These are phyloP conservation scores for Sparidentex hasta DNA, from an alignment of 2,797 vertebrate species.

Conservation along the genomic window DNA sequence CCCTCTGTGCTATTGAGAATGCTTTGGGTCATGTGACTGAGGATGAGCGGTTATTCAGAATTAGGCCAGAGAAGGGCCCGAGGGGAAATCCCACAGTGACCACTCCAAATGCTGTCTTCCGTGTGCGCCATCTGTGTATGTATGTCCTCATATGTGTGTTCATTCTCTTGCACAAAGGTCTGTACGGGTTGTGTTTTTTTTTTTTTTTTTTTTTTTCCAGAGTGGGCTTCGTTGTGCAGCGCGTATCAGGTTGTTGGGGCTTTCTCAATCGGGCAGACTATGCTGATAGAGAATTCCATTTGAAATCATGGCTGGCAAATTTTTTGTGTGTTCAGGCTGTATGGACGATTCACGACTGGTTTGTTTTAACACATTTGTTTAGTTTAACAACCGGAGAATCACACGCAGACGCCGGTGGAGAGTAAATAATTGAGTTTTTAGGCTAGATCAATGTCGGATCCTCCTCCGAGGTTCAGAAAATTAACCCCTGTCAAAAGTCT, in stretches of 20 bases:
- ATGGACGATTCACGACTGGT: slow-evolving; percentile 42
- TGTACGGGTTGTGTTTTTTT: background rate
- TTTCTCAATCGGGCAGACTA: background rate
- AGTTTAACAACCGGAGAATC: slow-evolving; percentile 34
- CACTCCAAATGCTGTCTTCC: slow-evolving; percentile 74
- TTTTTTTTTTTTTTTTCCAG: slow-evolving; percentile 5
- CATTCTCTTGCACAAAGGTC: slow-evolving; percentile 4
- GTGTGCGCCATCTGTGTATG: slow-evolving; percentile 68
- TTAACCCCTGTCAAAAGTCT: slow-evolving; percentile 55
- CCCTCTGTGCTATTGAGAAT: slow-evolving; percentile 61
- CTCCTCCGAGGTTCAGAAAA: slow-evolving; percentile 46
- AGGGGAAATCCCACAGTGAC: slow-evolving; percentile 69
- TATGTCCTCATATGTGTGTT: slow-evolving; percentile 28
- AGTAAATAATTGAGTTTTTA: slow-evolving; percentile 66
- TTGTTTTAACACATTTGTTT: slow-evolving; percentile 43
- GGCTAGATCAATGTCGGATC: slow-evolving; percentile 66
- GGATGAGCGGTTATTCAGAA: slow-evolving; percentile 72
- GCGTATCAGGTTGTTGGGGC: background rate
- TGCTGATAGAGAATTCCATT: slow-evolving; percentile 14
- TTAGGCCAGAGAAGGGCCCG: slow-evolving; percentile 75
- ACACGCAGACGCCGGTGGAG: slow-evolving; percentile 21
- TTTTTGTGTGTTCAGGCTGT: background rate
- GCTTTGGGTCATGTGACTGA: slow-evolving; percentile 71
- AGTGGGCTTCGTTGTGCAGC: background rate
- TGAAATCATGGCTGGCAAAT: background rate